phyloP scores from a whole-genome alignment of 1,140 invertebrate species.

The Drosophila pruinosa region DNA sequence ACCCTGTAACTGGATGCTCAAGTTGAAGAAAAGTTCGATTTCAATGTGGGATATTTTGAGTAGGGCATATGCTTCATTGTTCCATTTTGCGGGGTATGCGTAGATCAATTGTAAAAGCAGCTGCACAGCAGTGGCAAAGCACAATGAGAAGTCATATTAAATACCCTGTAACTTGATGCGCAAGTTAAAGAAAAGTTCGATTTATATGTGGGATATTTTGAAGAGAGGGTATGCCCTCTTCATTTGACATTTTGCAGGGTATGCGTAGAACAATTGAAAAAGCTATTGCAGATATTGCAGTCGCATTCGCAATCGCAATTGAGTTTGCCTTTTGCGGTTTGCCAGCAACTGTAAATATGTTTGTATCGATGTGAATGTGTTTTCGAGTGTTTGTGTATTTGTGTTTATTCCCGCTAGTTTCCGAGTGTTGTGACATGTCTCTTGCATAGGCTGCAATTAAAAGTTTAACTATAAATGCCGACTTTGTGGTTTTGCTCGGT shows the following conservation, averaged over 20 bases:
- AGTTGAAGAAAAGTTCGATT: too few relatives aligned
- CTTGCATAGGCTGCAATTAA: slow-evolving; percentile 67
- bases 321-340: slow-evolving; percentile 76
- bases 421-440: slow-evolving; percentile 64
- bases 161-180: slow-evolving; percentile 27
- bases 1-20: too few relatives aligned
- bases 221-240: not conserved
- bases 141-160: too few relatives aligned
- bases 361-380: not conserved
- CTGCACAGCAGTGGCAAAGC: too few relatives aligned
- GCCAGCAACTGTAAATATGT: slow-evolving; percentile 57
- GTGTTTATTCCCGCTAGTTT: slow-evolving; percentile 13
- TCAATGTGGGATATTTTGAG: too few relatives aligned
- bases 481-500: slow-evolving; percentile 54
- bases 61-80: too few relatives aligned
- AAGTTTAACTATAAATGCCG: slow-evolving; percentile 62
- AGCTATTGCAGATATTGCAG: slow-evolving; percentile 30
- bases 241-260: not conserved
- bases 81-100: too few relatives aligned
- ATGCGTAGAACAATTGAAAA: slow-evolving; percentile 23
- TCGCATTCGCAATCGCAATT: slow-evolving; percentile 55
- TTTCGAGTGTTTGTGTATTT: not conserved
- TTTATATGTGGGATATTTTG: too few relatives aligned
- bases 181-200: not conserved
- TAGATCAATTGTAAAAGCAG: too few relatives aligned